phyloP scores from a whole-genome alignment of 1,140 invertebrate genomes.

The Zophobas atratus region DNA sequence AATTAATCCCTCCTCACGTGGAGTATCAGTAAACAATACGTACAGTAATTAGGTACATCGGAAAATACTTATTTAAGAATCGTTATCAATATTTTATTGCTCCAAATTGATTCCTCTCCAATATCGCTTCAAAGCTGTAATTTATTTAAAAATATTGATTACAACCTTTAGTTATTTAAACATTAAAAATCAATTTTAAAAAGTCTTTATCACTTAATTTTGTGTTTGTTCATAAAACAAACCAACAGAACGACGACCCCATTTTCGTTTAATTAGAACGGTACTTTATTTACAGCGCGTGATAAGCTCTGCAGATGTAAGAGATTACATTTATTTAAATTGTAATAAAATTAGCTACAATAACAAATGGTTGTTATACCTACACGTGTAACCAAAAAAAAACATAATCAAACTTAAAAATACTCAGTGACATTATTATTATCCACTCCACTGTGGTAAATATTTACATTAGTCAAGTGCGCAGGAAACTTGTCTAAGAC shows the following conservation, averaged over 20 bases:
- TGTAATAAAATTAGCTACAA: slow-evolving; percentile 22
- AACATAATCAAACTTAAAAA: slow-evolving; percentile 42
- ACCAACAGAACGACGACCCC: slow-evolving; percentile 31
- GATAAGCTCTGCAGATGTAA: background rate
- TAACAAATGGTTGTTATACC: slow-evolving; percentile 19
- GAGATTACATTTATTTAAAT: slow-evolving; percentile 30
- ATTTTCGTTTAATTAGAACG: slow-evolving; percentile 1
- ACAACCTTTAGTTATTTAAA: slow-evolving; percentile 47
- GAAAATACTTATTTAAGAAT: slow-evolving; percentile 28
- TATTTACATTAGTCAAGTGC: slow-evolving; percentile 32
- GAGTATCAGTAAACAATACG: background rate
- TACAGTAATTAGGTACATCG: background rate
- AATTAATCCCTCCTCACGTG: background rate
- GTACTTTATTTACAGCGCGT: slow-evolving; percentile 17
- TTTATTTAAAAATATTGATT: slow-evolving; percentile 32
- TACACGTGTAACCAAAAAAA: slow-evolving; percentile 22
- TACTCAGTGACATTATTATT: slow-evolving; percentile 20
- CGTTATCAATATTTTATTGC: slow-evolving; percentile 37
- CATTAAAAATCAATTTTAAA: slow-evolving; percentile 48
- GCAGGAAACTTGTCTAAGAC: slow-evolving; percentile 21
- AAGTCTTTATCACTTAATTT: slow-evolving; percentile 43
- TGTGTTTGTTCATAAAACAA: slow-evolving; percentile 34
- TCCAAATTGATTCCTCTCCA: slow-evolving; percentile 35
- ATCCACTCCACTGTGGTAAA: slow-evolving; percentile 1
- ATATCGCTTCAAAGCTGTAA: slow-evolving; percentile 27